A percentile compares a stretch with the other conserved stretches of the same genome.
phyloP scores from a whole-genome alignment of 2,113 vertebrate species.

The Elephas maximus region DNA sequence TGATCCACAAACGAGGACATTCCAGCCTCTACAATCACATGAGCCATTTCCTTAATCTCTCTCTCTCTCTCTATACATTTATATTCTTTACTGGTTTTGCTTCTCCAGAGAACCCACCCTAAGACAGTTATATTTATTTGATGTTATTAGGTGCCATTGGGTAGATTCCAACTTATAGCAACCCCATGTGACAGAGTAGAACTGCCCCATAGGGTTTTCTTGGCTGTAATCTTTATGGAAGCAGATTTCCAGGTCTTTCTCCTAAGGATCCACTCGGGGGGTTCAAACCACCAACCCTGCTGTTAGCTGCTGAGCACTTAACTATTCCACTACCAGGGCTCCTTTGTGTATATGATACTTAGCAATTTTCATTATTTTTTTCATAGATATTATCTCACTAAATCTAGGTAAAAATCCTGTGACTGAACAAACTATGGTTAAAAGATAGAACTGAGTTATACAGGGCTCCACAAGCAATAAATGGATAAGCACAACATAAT shows the following conservation, averaged over 20 bases:
- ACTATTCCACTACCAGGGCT: background rate
- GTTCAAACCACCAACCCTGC: background rate
- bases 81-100: too few relatives aligned
- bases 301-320: background rate
- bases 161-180: background rate
- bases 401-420: background rate
- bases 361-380: conserved; percentile 38
- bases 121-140: background rate
- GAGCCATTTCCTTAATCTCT: too few relatives aligned
- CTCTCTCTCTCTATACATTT: too few relatives aligned
- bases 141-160: background rate
- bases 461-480: background rate
- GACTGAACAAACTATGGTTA: conserved; percentile 5
- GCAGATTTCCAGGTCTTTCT: background rate
- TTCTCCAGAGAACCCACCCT: too few relatives aligned
- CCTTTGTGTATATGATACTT: background rate
- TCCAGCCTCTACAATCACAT: too few relatives aligned
- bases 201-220: background rate
- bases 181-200: background rate
- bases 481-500: background rate
- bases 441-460: background rate
- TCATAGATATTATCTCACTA: background rate
- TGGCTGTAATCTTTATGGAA: background rate
- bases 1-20: too few relatives aligned
- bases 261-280: background rate